These are phyloP conservation scores for Idaea straminata DNA, from an alignment of 2,888 invertebrate species.

Conservation along the genomic window DNA sequence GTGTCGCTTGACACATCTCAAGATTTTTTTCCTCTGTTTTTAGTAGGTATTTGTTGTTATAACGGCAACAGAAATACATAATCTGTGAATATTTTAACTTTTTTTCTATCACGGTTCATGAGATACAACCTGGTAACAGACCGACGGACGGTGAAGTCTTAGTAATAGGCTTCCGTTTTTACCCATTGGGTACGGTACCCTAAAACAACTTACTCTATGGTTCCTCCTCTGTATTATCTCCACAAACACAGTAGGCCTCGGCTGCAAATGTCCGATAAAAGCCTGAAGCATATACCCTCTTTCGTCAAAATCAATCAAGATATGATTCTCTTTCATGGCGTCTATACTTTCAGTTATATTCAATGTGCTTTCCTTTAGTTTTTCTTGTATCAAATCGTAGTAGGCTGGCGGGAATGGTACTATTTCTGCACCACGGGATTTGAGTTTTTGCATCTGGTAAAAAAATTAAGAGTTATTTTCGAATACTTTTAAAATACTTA, in stretches of 20 bases:
- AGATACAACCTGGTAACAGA: no score
- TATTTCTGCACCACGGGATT: conserved; percentile 92
- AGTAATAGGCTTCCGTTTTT: background rate
- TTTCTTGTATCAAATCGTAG: conserved; percentile 89
- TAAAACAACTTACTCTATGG: conserved; percentile 84
- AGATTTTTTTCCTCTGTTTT: no score
- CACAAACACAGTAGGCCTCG: conserved; percentile 96
- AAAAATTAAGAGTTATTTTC: background rate
- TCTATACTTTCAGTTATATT: conserved; percentile 87
- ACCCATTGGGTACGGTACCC: background rate
- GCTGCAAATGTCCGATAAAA: conserved; percentile 96
- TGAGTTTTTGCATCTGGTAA: conserved; percentile 83
- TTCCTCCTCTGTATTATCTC: conserved; percentile 97
- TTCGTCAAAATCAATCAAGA: conserved; percentile 98
- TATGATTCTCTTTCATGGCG: conserved; percentile 89
- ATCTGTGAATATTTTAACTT: no score
- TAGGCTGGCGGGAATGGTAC: conserved; percentile 93
- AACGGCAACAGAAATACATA: no score
- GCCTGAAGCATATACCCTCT: conserved; percentile 98
- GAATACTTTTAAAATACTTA: no score
- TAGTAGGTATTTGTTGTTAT: no score
- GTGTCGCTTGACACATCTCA: no score
- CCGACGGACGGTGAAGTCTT: no score
- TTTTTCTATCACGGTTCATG: no score
- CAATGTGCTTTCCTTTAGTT: conserved; percentile 86